Percentiles rank a stretch among this genome's conserved stretches.
Conservation (phyloP, 1,140 invertebrate species). For the Lucilia sericata region DNA sequence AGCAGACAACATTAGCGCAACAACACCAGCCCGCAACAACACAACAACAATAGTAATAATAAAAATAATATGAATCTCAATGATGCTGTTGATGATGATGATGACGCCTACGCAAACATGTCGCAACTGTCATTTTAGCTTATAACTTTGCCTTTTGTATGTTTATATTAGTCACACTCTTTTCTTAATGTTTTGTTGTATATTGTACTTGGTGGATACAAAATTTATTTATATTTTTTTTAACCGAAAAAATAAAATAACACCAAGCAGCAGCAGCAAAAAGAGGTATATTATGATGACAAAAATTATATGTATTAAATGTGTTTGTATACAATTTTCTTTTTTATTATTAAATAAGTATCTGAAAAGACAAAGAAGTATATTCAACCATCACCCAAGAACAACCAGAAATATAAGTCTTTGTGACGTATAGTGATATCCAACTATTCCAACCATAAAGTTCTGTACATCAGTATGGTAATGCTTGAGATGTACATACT, state of each 20-base stretch:
- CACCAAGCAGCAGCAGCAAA: not conserved
- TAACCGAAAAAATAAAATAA: not conserved
- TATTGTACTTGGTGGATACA: not conserved
- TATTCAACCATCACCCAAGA: not conserved
- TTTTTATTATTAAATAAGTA: conserved; percentile 13
- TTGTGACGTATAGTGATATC: too few relatives aligned
- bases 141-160: conserved; percentile 58
- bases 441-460: not conserved
- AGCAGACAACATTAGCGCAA: not conserved
- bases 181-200: not conserved
- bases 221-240: not conserved
- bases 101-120: conserved; percentile 65
- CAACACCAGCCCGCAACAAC: not conserved
- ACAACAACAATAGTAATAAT: conserved; percentile 2
- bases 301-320: not conserved
- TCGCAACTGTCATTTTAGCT: conserved; percentile 67
- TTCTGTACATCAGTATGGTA: not conserved
- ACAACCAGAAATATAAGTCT: too few relatives aligned
- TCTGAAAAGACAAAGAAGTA: not conserved
- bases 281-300: not conserved
- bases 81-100: conserved; percentile 24
- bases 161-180: conserved; percentile 62
- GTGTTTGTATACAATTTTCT: not conserved
- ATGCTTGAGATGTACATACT: not conserved
- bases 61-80: conserved; percentile 38